Evolutionary conservation across 2,888 invertebrate species (phyloP).

Genomic region (Meteorus colon): DNA sequence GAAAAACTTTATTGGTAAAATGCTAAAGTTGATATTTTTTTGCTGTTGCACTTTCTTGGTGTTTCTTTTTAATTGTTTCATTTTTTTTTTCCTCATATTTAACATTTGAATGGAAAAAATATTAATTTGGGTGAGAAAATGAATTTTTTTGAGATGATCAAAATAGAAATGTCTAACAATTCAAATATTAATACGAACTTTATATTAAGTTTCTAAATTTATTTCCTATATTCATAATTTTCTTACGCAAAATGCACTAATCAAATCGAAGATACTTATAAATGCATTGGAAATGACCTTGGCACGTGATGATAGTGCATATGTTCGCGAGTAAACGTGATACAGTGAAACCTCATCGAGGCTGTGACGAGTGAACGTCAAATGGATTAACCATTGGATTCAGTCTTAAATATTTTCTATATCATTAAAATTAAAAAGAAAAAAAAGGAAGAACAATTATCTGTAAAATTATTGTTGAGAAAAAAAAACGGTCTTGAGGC

Average conservation of each 20-base stretch:
- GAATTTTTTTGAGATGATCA: too few species aligned
- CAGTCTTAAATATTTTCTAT: neutral
- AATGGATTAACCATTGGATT: slow-evolving; percentile 1
- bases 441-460: too few species aligned
- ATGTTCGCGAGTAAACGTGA: neutral
- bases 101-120: too few species aligned
- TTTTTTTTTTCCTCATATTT: too few species aligned
- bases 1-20: too few species aligned
- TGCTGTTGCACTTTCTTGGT: too few species aligned
- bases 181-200: too few species aligned
- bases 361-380: neutral
- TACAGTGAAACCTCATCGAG: slow-evolving; percentile 2
- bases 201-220: neutral
- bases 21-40: too few species aligned
- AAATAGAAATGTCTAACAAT: too few species aligned
- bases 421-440: neutral
- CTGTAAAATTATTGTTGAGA: neutral
- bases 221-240: neutral
- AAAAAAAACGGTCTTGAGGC: neutral
- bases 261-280: slow-evolving; percentile 6
- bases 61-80: too few species aligned
- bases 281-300: neutral
- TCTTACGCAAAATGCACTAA: neutral
- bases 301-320: slow-evolving; percentile 16
- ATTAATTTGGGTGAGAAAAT: too few species aligned